These are phyloP conservation scores for Triplophysa yarkandensis DNA, from an alignment of 2,797 vertebrate genomes.

Conservation along the genomic window DNA sequence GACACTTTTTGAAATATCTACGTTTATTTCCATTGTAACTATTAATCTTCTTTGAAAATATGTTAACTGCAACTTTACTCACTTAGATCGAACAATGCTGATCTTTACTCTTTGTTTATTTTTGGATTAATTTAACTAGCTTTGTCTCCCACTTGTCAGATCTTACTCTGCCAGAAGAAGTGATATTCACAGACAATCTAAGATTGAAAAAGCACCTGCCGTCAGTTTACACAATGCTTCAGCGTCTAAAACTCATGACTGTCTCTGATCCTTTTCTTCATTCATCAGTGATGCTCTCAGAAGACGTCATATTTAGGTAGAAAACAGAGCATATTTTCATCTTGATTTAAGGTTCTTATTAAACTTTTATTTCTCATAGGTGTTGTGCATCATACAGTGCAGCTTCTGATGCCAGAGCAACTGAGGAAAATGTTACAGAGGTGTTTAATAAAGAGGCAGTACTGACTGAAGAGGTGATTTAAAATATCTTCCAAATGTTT, in stretches of 20 bases:
- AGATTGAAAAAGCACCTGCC: constrained; percentile 74
- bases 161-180: constrained; percentile 78
- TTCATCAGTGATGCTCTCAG: constrained; percentile 65
- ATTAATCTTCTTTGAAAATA: no score
- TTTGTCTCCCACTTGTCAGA: constrained; percentile 63
- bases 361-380: constrained; percentile 51
- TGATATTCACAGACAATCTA: constrained; percentile 72
- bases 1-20: neutral
- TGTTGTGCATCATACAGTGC: constrained; percentile 59
- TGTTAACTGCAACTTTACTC: no score
- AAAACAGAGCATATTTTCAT: neutral
- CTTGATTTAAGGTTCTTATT: neutral
- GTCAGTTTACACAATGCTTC: constrained; percentile 67
- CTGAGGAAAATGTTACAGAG: constrained; percentile 61
- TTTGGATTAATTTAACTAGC: neutral
- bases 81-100: no score
- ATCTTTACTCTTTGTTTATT: neutral
- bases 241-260: constrained; percentile 73
- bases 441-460: constrained; percentile 71
- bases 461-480: constrained; percentile 74
- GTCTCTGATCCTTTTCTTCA: constrained; percentile 80
- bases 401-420: constrained; percentile 4
- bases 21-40: no score
- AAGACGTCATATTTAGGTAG: constrained; percentile 79
- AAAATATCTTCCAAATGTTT: neutral